Conservation (phyloP, 2,888 invertebrate genomes). For the Holacanthella duospinosa region DNA sequence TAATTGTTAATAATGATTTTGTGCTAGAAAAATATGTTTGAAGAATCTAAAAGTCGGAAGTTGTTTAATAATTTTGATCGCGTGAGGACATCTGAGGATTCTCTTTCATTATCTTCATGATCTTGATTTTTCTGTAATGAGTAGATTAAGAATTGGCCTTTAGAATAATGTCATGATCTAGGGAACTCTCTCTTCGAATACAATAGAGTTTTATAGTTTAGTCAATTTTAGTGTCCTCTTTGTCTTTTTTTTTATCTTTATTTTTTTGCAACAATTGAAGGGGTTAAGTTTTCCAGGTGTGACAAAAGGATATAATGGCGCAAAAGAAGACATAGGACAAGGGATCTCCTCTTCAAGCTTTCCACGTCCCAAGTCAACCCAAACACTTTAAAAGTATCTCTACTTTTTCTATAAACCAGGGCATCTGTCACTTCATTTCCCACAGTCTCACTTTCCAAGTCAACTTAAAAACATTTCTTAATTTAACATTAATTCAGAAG, state of each 20-base stretch:
- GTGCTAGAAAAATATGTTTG: too few species aligned
- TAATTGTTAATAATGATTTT: too few species aligned
- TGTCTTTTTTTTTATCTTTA: background rate
- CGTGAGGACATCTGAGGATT: background rate
- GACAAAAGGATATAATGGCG: conserved; percentile 17
- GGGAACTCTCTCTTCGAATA: background rate
- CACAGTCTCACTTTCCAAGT: conserved; percentile 14
- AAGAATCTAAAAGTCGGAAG: too few species aligned
- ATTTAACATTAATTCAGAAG: too few species aligned
- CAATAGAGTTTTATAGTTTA: background rate
- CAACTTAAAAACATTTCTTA: background rate
- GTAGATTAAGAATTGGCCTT: background rate
- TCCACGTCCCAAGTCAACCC: too few species aligned
- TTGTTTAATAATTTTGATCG: too few species aligned
- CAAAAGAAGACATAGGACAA: background rate
- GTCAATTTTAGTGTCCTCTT: conserved; percentile 1
- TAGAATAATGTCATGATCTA: background rate
- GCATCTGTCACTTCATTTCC: conserved; percentile 21
- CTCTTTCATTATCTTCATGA: background rate
- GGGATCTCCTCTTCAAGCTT: too few species aligned
- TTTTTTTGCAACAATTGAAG: conserved; percentile 9
- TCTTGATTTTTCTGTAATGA: background rate
- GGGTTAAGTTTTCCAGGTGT: conserved; percentile 32
- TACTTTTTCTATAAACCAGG: conserved; percentile 26
- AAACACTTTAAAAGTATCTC: background rate